Evolutionary conservation across 2,888 invertebrate species (phyloP).

Genomic region (Drosophila diplacantha): DNA sequence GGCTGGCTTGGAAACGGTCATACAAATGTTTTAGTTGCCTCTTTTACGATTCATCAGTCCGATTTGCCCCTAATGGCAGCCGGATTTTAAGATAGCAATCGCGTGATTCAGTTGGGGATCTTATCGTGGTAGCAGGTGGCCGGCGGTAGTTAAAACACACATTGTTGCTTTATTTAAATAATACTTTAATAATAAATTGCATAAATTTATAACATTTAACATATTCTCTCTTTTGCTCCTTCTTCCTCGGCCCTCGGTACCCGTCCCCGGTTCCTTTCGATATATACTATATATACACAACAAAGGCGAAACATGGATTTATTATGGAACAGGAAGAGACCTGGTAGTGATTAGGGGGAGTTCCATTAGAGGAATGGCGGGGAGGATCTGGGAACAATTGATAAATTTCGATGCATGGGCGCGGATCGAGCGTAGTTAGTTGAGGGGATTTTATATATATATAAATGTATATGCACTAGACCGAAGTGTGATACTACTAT

Average conservation of each 20-base stretch:
- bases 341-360: conserved; percentile 13
- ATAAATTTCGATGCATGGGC: conserved; percentile 15
- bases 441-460: conserved; percentile 38
- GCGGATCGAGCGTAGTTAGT: conserved; percentile 41
- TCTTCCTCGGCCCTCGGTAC: conserved; percentile 32
- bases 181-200: conserved; percentile 74
- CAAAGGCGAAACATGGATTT: conserved; percentile 53
- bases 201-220: conserved; percentile 75
- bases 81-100: conserved; percentile 38
- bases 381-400: conserved; percentile 5
- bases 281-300: conserved; percentile 47
- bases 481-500: conserved; percentile 28
- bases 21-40: background rate
- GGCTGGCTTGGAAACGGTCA: background rate
- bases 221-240: conserved; percentile 56
- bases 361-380: conserved; percentile 3
- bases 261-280: conserved; percentile 22
- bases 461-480: conserved; percentile 30
- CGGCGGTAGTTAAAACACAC: conserved; percentile 30
- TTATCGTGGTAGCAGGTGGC: conserved; percentile 39
- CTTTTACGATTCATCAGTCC: conserved; percentile 3
- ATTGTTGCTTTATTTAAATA: conserved; percentile 63
- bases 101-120: conserved; percentile 17
- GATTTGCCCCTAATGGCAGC: conserved; percentile 10
- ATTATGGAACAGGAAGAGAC: conserved; percentile 41